Evolutionary conservation across 1,140 invertebrate species (phyloP), one percentile per base, ranked within the genome.

Genomic region (Lepidurus arcticus): DNA sequence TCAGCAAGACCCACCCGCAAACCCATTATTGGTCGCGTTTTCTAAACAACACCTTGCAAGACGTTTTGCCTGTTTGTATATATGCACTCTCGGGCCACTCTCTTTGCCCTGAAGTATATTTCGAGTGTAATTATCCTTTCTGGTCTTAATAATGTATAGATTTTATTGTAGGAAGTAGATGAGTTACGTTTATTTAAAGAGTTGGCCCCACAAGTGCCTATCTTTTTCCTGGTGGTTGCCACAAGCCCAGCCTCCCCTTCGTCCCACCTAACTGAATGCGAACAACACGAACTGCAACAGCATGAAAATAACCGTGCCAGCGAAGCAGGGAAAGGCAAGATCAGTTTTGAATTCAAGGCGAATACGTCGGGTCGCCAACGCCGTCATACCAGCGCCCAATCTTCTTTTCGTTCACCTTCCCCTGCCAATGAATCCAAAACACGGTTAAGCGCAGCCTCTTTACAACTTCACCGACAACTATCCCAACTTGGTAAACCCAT

Each of bases 401-500:
- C 53, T 65, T 65, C 53, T 7, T 65, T 65, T 65, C 8, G 53
- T 65, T 65, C 53, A 21, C 53, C n/a, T 65, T 65, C 53, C 7
- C 53, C 53, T 65, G 21, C 53, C 16, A 65, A 65, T 13, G 53
- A 65, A 21, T n/a, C 53, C 6, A 65, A 65, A 65, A 65, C 53
- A 65, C 16, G 53, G 53, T 65, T 65, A 65, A 65, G 53, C 13
- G 53, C 53, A 65, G 53, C 53, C 7, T 65, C 53, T 9, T 65
- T 65, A 21, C 53, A 65, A 65, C 53, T 65, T 16, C 53, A 65
- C 13, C 16, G 53, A 21, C 53, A 65, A 9, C 7, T 65, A 65
- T n/a, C 6, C 21, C 53, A 65, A 21, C 53, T 65, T 65, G 53
- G 78, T 44, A 43, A 78, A 74, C 24, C 74, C 53, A 73, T 78